Evolutionary conservation across 2,888 invertebrate genomes (phyloP).

Genomic region (Synanthedon tipuliformis): DNA sequence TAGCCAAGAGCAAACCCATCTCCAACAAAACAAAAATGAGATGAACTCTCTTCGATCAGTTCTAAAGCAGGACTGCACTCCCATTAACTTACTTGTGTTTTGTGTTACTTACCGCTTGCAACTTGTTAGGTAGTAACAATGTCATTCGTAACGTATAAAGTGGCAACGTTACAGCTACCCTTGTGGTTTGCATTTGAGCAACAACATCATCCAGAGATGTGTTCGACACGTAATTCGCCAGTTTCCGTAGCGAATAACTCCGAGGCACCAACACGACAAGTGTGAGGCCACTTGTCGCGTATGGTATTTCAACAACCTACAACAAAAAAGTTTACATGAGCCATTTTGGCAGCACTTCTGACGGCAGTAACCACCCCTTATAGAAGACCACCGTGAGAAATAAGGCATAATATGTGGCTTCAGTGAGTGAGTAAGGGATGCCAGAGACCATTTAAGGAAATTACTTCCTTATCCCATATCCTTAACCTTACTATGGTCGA

Average conservation of each 20-base stretch:
- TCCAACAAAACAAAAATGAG: too few relatives aligned
- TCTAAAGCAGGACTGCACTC: too few relatives aligned
- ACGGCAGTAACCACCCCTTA: too few relatives aligned
- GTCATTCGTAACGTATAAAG: conserved; percentile 60
- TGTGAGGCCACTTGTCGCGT: conserved; percentile 41
- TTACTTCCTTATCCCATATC: too few relatives aligned
- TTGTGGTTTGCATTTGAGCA: conserved; percentile 23
- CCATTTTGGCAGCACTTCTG: too few relatives aligned
- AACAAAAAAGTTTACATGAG: neutral
- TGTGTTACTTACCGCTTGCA: conserved; percentile 36
- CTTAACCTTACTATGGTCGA: too few relatives aligned
- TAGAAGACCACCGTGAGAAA: too few relatives aligned
- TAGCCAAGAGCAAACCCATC: too few relatives aligned
- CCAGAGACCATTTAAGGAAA: too few relatives aligned
- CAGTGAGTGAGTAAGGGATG: too few relatives aligned
- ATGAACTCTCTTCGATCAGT: too few relatives aligned
- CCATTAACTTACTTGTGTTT: neutral
- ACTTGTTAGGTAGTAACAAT: conserved; percentile 48
- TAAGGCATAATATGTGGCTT: too few relatives aligned
- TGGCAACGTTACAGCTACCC: conserved; percentile 46
- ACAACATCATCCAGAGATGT: conserved; percentile 23
- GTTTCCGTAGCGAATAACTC: conserved; percentile 24
- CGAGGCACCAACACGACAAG: conserved; percentile 47
- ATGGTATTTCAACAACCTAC: conserved; percentile 55
- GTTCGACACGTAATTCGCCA: conserved; percentile 22